phyloP scores from a whole-genome alignment of 2,888 invertebrate genomes.

The Rhopalosiphum nymphaeae region DNA sequence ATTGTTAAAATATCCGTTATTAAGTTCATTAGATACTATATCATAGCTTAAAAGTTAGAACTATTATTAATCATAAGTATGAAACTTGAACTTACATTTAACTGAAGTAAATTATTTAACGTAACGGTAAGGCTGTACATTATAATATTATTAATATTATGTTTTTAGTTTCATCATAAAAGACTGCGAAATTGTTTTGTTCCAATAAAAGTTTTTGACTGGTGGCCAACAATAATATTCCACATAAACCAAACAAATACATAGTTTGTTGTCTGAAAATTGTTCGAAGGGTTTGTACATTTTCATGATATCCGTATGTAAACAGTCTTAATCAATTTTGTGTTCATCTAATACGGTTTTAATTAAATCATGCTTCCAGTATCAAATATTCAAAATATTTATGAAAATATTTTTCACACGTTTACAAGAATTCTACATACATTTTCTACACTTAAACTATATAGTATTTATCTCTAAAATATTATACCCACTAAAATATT shows the following conservation, averaged over 20 bases:
- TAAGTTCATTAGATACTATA: neutral
- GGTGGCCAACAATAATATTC: slow-evolving; percentile 5
- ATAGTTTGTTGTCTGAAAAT: neutral
- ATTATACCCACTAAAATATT: neutral
- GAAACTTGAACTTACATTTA: neutral
- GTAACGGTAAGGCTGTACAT: neutral
- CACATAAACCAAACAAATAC: neutral
- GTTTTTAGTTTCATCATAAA: neutral
- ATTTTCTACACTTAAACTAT: neutral
- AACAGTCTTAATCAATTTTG: neutral
- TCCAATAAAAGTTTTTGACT: neutral
- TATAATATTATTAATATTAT: neutral
- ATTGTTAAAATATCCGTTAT: neutral
- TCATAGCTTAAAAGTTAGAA: neutral
- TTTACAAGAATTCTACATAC: neutral
- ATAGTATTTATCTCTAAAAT: neutral
- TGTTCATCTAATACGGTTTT: neutral
- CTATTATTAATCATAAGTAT: neutral
- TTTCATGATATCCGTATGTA: neutral
- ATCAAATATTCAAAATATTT: neutral
- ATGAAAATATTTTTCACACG: neutral
- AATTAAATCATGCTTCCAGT: neutral
- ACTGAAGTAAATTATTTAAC: slow-evolving; percentile 1
- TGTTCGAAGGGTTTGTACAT: neutral
- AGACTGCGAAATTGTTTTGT: neutral